phyloP scores from a whole-genome alignment of 2,888 invertebrate genomes.

The Harmothoe impar region DNA sequence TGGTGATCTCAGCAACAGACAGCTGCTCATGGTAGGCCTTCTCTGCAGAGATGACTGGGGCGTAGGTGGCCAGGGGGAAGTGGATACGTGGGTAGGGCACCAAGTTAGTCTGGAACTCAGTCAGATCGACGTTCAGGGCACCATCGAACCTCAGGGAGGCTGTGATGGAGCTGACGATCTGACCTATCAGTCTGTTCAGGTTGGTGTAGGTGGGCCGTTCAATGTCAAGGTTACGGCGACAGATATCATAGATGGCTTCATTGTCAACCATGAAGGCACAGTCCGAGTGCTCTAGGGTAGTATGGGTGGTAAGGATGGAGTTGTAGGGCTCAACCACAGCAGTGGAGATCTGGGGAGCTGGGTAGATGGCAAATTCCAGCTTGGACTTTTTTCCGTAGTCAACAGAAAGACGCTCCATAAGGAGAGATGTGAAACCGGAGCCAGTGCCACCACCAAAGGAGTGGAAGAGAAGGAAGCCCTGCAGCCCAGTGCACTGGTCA shows the following conservation, averaged over 20 bases:
- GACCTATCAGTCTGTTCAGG: neutral
- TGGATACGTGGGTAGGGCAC: no score
- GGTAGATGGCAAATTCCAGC: constrained; percentile 80
- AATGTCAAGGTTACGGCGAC: neutral
- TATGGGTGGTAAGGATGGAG: no score
- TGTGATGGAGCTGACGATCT: no score
- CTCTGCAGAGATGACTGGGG: no score
- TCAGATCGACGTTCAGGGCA: no score
- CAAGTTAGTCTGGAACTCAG: no score
- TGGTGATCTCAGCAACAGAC: no score
- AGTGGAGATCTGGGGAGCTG: constrained; percentile 83
- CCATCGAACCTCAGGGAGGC: no score
- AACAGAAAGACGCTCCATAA: constrained; percentile 84
- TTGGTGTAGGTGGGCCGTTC: neutral
- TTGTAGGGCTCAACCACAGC: neutral
- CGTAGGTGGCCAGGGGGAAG: no score
- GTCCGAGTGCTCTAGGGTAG: no score
- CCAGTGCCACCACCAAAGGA: constrained; percentile 81
- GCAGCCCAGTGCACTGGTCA: constrained; percentile 82
- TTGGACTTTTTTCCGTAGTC: constrained; percentile 81
- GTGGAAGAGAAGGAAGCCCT: constrained; percentile 82
- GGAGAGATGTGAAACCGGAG: constrained; percentile 82
- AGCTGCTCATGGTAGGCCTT: no score
- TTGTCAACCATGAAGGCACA: neutral
- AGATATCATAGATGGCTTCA: neutral